These are phyloP conservation scores for Anas bahamensis DNA, from an alignment of 2,797 vertebrate species.

Conservation along the genomic window DNA sequence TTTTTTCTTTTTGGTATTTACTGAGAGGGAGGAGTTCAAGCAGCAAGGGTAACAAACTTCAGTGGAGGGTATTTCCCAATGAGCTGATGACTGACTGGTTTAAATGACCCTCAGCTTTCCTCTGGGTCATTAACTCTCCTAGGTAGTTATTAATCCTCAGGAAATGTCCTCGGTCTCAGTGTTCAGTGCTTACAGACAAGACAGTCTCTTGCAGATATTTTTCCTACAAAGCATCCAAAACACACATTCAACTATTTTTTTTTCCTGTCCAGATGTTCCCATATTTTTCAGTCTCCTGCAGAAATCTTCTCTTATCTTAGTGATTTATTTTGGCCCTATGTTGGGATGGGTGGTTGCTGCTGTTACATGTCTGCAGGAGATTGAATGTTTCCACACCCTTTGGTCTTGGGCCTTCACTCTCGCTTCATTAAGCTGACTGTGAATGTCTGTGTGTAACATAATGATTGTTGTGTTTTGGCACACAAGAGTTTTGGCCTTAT, in stretches of 20 bases:
- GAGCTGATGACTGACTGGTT: constrained; percentile 27
- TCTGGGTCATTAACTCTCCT: constrained; percentile 27
- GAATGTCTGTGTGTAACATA: not conserved
- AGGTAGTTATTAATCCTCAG: constrained; percentile 58
- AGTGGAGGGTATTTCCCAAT: not conserved
- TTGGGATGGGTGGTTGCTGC: constrained; percentile 28
- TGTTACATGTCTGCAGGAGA: not conserved
- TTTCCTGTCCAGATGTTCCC: constrained; percentile 57
- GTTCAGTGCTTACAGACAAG: constrained; percentile 24
- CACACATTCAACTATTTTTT: not conserved
- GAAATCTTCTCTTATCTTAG: constrained; percentile 56
- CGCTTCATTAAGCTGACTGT: not conserved
- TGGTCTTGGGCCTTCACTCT: not conserved
- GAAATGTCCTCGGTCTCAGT: not conserved
- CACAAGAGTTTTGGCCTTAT: not conserved
- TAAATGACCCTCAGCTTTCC: constrained; percentile 19
- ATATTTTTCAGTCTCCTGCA: constrained; percentile 9
- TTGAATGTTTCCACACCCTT: constrained; percentile 21
- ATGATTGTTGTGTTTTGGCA: not conserved
- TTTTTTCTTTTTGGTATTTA: not conserved
- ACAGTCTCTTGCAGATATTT: constrained; percentile 10
- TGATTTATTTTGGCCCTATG: constrained; percentile 56
- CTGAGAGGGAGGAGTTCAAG: not conserved
- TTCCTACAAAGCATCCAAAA: constrained; percentile 50
- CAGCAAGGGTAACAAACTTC: not conserved